A percentile compares a stretch with the other conserved stretches of the same genome.
phyloP scores from a whole-genome alignment of 2,888 invertebrate genomes.

The Hedychridium roseum region DNA sequence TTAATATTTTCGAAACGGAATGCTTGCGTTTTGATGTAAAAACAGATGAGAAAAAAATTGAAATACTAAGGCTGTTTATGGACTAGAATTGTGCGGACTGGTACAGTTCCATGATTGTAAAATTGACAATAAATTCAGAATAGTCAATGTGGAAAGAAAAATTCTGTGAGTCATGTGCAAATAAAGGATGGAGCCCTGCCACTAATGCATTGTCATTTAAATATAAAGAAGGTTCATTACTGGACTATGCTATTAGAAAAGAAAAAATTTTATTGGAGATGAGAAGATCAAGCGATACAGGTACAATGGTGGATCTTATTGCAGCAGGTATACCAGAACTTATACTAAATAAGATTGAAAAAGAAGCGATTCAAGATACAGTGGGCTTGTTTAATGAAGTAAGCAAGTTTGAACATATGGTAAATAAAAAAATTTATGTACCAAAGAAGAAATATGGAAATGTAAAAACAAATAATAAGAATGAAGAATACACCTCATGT shows the following conservation, averaged over 20 bases:
- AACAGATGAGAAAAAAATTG: constrained; percentile 27
- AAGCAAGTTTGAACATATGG: constrained; percentile 42
- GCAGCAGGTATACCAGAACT: constrained; percentile 38
- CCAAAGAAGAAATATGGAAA: constrained; percentile 23
- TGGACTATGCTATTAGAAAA: constrained; percentile 16
- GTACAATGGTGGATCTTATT: constrained; percentile 43
- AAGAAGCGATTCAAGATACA: constrained; percentile 37
- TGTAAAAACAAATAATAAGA: constrained; percentile 22
- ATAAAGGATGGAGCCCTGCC: constrained; percentile 37
- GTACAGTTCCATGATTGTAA: constrained; percentile 36
- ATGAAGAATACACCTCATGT: constrained; percentile 27
- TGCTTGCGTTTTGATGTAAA: constrained; percentile 2
- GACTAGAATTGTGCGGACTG: constrained; percentile 30
- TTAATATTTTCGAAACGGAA: constrained; percentile 6
- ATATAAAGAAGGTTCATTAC: constrained; percentile 9
- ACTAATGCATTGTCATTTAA: constrained; percentile 36
- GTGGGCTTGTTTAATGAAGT: constrained; percentile 44
- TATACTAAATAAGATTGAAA: no score
- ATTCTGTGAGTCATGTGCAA: constrained; percentile 39
- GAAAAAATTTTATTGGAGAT: constrained; percentile 29
- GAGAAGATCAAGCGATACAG: constrained; percentile 32
- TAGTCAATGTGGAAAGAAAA: constrained; percentile 30
- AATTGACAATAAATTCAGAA: constrained; percentile 30
- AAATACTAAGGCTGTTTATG: constrained; percentile 30
- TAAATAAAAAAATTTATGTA: constrained; percentile 18